These are phyloP conservation scores for Zaprionus kolodkinae DNA, from an alignment of 1,140 invertebrate species.

Conservation along the genomic window DNA sequence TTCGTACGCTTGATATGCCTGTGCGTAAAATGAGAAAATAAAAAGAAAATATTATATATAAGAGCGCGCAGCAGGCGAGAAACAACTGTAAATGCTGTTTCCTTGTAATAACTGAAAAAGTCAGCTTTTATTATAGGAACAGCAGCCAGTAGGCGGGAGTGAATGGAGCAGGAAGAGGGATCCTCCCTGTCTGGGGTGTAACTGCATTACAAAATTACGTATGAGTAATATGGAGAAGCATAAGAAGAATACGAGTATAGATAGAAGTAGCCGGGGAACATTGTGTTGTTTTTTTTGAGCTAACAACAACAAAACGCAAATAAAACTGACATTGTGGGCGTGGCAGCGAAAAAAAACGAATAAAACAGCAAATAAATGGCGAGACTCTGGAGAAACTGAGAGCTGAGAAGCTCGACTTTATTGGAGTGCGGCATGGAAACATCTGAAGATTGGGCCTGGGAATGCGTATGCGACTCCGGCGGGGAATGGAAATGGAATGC, in stretches of 20 bases:
- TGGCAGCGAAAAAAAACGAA: constrained; percentile 3
- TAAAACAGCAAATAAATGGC: constrained; percentile 13
- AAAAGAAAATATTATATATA: background rate
- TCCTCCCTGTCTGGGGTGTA: background rate
- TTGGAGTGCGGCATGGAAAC: constrained; percentile 36
- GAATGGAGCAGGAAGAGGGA: background rate
- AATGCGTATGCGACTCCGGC: constrained; percentile 30
- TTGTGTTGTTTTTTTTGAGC: background rate
- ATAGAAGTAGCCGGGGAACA: constrained; percentile 39
- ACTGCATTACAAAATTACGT: constrained; percentile 58
- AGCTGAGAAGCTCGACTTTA: constrained; percentile 15
- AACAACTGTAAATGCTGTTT: constrained; percentile 37
- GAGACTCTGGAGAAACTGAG: constrained; percentile 16
- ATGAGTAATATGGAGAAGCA: constrained; percentile 30
- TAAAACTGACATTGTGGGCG: constrained; percentile 42
- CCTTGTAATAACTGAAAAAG: constrained; percentile 47
- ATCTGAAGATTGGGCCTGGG: constrained; percentile 27
- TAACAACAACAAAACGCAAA: constrained; percentile 39
- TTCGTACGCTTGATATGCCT: background rate
- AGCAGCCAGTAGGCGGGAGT: constrained; percentile 13
- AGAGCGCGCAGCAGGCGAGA: constrained; percentile 8
- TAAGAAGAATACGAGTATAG: constrained; percentile 22
- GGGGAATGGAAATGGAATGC: constrained; percentile 47
- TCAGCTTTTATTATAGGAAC: constrained; percentile 47
- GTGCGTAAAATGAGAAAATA: background rate